phyloP scores from a whole-genome alignment of 2,113 vertebrate genomes.

The Thryonomys swinderianus region DNA sequence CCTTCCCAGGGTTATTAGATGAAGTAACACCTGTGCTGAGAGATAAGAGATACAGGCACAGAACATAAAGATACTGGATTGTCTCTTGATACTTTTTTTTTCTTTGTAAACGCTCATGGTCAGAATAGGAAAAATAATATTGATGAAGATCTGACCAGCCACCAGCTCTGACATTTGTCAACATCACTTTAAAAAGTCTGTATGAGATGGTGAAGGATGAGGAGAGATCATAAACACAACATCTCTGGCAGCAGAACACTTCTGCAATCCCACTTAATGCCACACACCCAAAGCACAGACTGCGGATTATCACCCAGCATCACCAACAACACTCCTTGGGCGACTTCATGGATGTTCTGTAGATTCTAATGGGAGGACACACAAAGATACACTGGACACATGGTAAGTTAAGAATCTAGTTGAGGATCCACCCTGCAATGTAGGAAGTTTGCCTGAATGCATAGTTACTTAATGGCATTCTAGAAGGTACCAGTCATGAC shows the following conservation, averaged over 20 bases:
- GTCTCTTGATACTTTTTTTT: background rate
- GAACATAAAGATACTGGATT: background rate
- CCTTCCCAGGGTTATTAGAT: background rate
- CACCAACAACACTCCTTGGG: no score
- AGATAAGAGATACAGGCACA: background rate
- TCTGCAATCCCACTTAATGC: background rate
- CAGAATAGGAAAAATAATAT: background rate
- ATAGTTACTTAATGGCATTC: background rate
- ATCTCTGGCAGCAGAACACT: background rate
- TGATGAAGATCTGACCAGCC: background rate
- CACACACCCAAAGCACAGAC: background rate
- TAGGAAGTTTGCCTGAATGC: background rate
- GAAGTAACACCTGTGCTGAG: background rate
- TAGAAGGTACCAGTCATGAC: background rate
- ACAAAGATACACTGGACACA: background rate
- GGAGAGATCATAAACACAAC: background rate
- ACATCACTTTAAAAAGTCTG: background rate
- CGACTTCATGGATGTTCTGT: background rate
- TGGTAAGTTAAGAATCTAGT: background rate
- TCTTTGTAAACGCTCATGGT: constrained; percentile 30
- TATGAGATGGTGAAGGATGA: background rate
- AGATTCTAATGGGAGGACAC: background rate
- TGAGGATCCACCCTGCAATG: background rate
- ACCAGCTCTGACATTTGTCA: background rate
- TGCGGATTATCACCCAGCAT: background rate